These are phyloP conservation scores for Rhinogobius similis DNA, from an alignment of 2,113 vertebrate genomes.

Conservation along the genomic window DNA sequence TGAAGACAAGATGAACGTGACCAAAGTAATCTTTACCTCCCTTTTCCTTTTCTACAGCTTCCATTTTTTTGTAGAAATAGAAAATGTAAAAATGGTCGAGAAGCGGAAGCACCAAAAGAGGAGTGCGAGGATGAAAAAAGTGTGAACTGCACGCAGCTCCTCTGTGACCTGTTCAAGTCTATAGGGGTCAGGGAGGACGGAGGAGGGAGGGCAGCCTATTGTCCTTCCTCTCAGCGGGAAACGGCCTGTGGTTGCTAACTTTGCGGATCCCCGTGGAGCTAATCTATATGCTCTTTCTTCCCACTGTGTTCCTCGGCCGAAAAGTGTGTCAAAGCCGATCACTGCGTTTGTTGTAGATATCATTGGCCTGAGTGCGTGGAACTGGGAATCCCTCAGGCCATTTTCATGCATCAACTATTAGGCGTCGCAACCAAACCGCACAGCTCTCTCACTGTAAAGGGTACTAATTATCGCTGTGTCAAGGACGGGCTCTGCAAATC, in stretches of 20 bases:
- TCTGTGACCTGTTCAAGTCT: slow-evolving; percentile 67
- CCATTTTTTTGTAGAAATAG: slow-evolving; percentile 4
- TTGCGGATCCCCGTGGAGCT: slow-evolving; percentile 46
- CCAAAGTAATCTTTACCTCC: neutral
- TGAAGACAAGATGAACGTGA: too few relatives aligned
- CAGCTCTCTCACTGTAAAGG: slow-evolving; percentile 39
- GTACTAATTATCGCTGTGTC: slow-evolving; percentile 65
- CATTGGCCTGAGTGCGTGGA: slow-evolving; percentile 45
- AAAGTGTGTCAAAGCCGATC: slow-evolving; percentile 68
- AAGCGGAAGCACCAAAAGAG: slow-evolving; percentile 21
- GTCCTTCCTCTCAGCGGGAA: slow-evolving; percentile 48
- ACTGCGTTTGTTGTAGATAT: slow-evolving; percentile 62
- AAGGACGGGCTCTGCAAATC: slow-evolving; percentile 66
- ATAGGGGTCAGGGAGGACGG: slow-evolving; percentile 60
- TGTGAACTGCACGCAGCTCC: slow-evolving; percentile 56
- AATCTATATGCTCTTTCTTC: slow-evolving; percentile 64
- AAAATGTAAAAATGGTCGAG: slow-evolving; percentile 19
- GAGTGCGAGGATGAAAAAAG: slow-evolving; percentile 23
- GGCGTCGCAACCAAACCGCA: slow-evolving; percentile 47
- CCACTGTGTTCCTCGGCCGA: slow-evolving; percentile 53
- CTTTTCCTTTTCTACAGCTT: neutral
- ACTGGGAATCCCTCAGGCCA: slow-evolving; percentile 38
- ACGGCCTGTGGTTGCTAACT: slow-evolving; percentile 52
- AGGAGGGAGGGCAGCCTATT: slow-evolving; percentile 48
- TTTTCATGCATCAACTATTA: slow-evolving; percentile 42